phyloP scores from a whole-genome alignment of 2,888 invertebrate genomes.

The Clepsis dumicolana region DNA sequence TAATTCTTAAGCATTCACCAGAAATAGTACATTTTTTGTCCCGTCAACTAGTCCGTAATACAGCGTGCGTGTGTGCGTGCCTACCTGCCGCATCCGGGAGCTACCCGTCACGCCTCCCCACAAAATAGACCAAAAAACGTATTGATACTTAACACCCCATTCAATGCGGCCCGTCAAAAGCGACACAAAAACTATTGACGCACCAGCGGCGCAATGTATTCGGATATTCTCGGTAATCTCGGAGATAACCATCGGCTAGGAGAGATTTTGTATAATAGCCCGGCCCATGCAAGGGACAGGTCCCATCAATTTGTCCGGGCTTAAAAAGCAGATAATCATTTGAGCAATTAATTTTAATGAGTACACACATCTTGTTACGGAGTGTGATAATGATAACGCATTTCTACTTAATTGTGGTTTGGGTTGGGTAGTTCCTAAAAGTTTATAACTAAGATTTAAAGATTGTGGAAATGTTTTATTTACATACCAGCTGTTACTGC shows the following conservation, averaged over 20 bases:
- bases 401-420: conserved; percentile 44
- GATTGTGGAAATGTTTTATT: conserved; percentile 18
- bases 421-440: conserved; percentile 5
- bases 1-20: conserved; percentile 35
- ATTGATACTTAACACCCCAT: conserved; percentile 68
- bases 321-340: conserved; percentile 64
- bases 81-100: conserved; percentile 82
- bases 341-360: conserved; percentile 70
- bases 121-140: conserved; percentile 69
- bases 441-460: conserved; percentile 2
- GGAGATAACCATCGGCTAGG: conserved; percentile 47
- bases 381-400: conserved; percentile 44
- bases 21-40: conserved; percentile 44
- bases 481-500: conserved; percentile 64
- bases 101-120: conserved; percentile 68
- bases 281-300: conserved; percentile 56
- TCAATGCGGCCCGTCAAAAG: conserved; percentile 59
- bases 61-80: conserved; percentile 68
- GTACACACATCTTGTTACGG: conserved; percentile 60
- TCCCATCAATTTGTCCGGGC: conserved; percentile 62
- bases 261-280: conserved; percentile 53
- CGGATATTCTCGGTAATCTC: conserved; percentile 43
- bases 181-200: conserved; percentile 50
- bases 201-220: conserved; percentile 54
- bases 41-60: conserved; percentile 32